These are phyloP conservation scores for Amphipoea lucens DNA, from an alignment of 2,888 invertebrate genomes.

Conservation along the genomic window DNA sequence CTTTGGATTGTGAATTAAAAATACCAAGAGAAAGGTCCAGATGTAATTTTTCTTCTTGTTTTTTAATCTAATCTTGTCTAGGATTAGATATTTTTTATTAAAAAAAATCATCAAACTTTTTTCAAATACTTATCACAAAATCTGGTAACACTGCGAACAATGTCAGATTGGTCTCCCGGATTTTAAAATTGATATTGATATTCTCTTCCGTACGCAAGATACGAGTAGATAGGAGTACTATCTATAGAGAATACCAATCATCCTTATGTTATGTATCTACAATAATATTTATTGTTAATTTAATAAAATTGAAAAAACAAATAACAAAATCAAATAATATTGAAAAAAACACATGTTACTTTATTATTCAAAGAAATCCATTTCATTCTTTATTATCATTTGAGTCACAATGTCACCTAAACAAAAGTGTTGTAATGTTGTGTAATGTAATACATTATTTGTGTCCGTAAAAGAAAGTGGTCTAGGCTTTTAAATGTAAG, in stretches of 20 bases:
- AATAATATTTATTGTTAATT: not conserved
- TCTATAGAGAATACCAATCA: not conserved
- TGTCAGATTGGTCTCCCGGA: too few relatives aligned
- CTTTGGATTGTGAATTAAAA: slow-evolving; percentile 23
- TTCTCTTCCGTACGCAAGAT: not conserved
- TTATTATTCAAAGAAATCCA: not conserved
- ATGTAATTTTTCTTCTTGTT: not conserved
- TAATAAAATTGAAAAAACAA: not conserved
- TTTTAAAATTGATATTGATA: not conserved
- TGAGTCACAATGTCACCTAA: not conserved
- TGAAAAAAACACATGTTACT: not conserved
- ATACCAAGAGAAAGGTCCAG: slow-evolving; percentile 5
- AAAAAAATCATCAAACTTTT: not conserved
- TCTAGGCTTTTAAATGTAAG: too few relatives aligned
- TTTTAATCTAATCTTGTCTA: not conserved
- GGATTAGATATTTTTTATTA: too few relatives aligned
- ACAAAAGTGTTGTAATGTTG: not conserved
- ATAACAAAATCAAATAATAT: too few relatives aligned
- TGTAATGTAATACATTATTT: too few relatives aligned
- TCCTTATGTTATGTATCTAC: not conserved
- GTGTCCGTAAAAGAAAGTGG: too few relatives aligned
- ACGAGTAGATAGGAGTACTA: not conserved
- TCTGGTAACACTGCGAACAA: not conserved
- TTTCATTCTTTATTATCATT: not conserved
- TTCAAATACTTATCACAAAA: not conserved